Base-by-base conservation (phyloP, 2,888 invertebrate genomes). In the Erannis defoliaria region DNA sequence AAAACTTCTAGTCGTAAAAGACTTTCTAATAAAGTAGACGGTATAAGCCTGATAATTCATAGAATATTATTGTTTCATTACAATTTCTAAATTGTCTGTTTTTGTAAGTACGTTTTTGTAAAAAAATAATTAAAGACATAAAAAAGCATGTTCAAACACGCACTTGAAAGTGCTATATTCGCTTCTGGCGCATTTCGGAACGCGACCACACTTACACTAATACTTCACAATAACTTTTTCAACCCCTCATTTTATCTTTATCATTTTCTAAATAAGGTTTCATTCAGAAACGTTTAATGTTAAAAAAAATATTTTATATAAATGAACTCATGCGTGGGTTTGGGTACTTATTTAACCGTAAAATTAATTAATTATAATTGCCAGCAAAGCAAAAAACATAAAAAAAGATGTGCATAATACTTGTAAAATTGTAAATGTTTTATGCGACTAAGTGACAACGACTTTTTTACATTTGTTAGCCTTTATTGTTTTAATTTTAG, bases 391-490 rank as follows among this genome's bases (percentile, higher is more conserved):
- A 74, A 67, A 60, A 76, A 72, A 77, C 72, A 77, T 70, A 73
- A 50, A 75, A 79, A 71, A 78, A 18, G 37, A 78, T 77, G 76
- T 82, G 86, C 85, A 88, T 89, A 89, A 86, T 87, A 84, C 38
- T 73, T 68, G 73, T 68, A n/a, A 38, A 29, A 75, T 74, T 78
- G 76, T 75, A 69, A 66, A 71, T 73, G 64, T 76, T 72, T 72
- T 70, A 68, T 38, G 37, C 18, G 26, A 43, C 5, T 43, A 21
- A 10, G 9, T 29, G 49, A 49, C 49, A 9, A 16, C n/a, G 21
- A 37, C 23, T 49, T 14, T 23, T 43, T 9, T 5, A 43, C 1
- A 10, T 14, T 23, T 43, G n/a, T 45, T 29, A 29, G 29, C 29
- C 3, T 18, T 16, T 21, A 12, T 43, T 43, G 42, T 21, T 29